phyloP scores from a whole-genome alignment of 1,140 invertebrate genomes.

The Cheumatopsyche charites region DNA sequence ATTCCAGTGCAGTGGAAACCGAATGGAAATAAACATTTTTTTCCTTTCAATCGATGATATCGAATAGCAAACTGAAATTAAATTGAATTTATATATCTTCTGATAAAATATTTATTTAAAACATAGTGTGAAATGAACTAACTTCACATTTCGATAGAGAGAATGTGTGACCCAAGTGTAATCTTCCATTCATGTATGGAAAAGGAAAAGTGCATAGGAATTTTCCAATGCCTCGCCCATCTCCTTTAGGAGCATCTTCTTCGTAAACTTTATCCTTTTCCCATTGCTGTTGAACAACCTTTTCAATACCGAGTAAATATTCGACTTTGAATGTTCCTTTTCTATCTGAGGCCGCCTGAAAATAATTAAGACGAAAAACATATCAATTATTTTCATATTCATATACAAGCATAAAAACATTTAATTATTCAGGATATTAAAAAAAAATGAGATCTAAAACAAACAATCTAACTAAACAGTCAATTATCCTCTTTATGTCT shows the following conservation, averaged over 20 bases:
- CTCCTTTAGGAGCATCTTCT: constrained; percentile 72
- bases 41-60: constrained; percentile 90
- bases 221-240: constrained; percentile 74
- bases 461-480: too few species aligned
- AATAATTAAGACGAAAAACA: not conserved
- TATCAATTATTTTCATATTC: not conserved
- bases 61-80: constrained; percentile 83
- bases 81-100: not conserved
- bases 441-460: not conserved
- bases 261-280: constrained; percentile 79
- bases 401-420: not conserved
- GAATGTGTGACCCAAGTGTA: constrained; percentile 98
- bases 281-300: constrained; percentile 84
- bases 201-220: constrained; percentile 96
- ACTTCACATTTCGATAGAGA: constrained; percentile 95
- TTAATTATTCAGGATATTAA: not conserved
- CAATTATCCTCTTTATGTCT: too few species aligned
- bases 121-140: constrained; percentile 42
- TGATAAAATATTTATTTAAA: not conserved
- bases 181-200: constrained; percentile 99
- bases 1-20: constrained; percentile 99
- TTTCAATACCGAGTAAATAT: constrained; percentile 87
- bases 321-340: constrained; percentile 94
- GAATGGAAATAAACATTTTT: constrained; percentile 94
- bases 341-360: constrained; percentile 68